Evolutionary conservation across 2,888 invertebrate genomes (phyloP).

Genomic region (Torymus texanus): DNA sequence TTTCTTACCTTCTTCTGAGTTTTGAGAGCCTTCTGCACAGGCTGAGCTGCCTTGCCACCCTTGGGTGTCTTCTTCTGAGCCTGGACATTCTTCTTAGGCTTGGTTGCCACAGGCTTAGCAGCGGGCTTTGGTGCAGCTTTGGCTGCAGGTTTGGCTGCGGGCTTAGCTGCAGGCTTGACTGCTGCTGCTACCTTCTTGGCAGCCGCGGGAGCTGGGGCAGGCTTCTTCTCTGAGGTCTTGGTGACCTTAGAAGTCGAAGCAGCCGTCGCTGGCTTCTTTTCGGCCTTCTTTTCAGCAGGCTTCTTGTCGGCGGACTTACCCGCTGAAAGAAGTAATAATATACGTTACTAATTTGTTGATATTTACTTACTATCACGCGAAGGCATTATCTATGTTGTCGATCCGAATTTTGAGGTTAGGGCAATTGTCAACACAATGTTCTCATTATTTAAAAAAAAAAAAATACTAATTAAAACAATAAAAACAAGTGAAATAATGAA

Average conservation of each 20-base stretch:
- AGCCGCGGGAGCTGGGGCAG: slow-evolving; percentile 74
- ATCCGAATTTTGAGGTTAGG: slow-evolving; percentile 79
- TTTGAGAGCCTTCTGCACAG: slow-evolving; percentile 87
- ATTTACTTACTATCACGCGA: background rate
- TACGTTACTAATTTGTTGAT: background rate
- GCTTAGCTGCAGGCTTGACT: slow-evolving; percentile 68
- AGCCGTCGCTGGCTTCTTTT: slow-evolving; percentile 77
- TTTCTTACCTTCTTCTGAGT: slow-evolving; percentile 87
- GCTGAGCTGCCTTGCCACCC: slow-evolving; percentile 76
- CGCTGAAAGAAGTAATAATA: slow-evolving; percentile 69
- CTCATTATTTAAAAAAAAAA: slow-evolving; percentile 81
- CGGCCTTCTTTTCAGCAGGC: slow-evolving; percentile 76
- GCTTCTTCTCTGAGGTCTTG: slow-evolving; percentile 72
- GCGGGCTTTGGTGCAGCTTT: slow-evolving; percentile 67
- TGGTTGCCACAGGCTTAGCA: slow-evolving; percentile 67
- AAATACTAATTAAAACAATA: slow-evolving; percentile 67
- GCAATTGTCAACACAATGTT: slow-evolving; percentile 84
- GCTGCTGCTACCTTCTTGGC: slow-evolving; percentile 74
- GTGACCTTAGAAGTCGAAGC: slow-evolving; percentile 71
- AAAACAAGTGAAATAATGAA: slow-evolving; percentile 75
- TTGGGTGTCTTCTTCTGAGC: slow-evolving; percentile 73
- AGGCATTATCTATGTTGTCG: slow-evolving; percentile 12
- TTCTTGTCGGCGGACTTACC: slow-evolving; percentile 71
- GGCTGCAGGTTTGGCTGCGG: slow-evolving; percentile 69
- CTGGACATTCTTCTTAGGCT: slow-evolving; percentile 77